Base-by-base conservation (phyloP, 2,113 vertebrate species). In the Pholis gunnellus region DNA sequence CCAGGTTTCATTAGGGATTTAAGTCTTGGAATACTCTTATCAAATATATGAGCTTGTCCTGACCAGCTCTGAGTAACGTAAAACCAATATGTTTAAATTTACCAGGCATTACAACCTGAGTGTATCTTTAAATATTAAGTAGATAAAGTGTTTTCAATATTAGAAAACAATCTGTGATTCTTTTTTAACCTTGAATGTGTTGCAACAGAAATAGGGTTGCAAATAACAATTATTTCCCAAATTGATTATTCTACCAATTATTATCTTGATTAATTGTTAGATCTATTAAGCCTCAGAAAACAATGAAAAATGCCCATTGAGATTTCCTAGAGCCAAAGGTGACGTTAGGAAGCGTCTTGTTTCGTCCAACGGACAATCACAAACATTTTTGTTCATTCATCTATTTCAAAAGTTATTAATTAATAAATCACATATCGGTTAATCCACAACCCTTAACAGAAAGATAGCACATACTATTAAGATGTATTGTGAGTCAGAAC, bases 1-100 rank as follows among this genome's bases (percentile, higher is more conserved):
- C 63, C 25, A 63, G 54, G 52, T 85, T 64, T 65, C 11, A 68
- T 48, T 46, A 64, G 22, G n/a, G 9, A 65, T 36, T 48, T 71
- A 9, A 56, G 17, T 22, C 5, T 25, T 56, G 9, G 14, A 56
- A 50, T 64, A 70, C 6, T 34, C 20, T 20, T 10, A 70, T 42
- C 9, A 61, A 17, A 72, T 57, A 22, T 27, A 76, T 9, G 31
- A 2, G 46, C 57, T 1, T 34, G 17, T 64, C 34, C 27, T 31
- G 6, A 31, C 13, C 18, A 67, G 0, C 1, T n/a, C 50, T 20
- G 10, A 66, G 40, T 4, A 22, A 40, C 46, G 59, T 11, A 36
- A 38, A 80, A 48, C 5, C 18, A 34, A 64, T 1, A 10, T 22
- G 18, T 65, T 42, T 66, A 11, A 27, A 40, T 46, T 38, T 59